These are phyloP conservation scores for Catharus ustulatus DNA, from an alignment of 2,797 vertebrate species.

Conservation along the genomic window DNA sequence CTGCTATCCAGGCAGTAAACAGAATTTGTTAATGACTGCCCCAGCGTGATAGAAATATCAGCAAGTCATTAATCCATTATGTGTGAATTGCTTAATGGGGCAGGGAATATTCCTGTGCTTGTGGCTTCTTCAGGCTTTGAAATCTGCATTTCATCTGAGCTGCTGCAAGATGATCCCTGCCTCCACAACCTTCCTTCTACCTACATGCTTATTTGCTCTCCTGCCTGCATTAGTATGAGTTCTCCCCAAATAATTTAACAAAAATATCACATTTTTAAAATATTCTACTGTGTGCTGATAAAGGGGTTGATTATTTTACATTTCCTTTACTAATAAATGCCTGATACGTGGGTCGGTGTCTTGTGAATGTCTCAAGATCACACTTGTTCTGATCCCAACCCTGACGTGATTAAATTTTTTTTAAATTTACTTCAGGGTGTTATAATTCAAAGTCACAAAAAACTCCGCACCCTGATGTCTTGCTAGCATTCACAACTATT, in stretches of 20 bases:
- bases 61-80: not conserved
- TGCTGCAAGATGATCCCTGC: not conserved
- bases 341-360: not conserved
- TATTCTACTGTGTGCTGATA: not conserved
- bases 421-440: not conserved
- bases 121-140: not conserved
- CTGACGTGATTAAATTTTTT: not conserved
- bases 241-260: not conserved
- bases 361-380: not conserved
- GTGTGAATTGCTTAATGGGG: not conserved
- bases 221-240: not conserved
- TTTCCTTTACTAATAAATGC: not conserved
- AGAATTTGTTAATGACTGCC: conserved; percentile 40
- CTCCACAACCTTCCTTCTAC: not conserved
- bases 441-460: not conserved
- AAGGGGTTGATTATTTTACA: not conserved
- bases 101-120: not conserved
- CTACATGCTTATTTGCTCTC: not conserved
- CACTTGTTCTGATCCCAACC: not conserved
- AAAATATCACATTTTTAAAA: not conserved
- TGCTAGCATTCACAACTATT: not conserved
- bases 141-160: not conserved
- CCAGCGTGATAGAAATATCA: not conserved
- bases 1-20: conserved; percentile 2
- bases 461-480: not conserved